A percentile compares a stretch with the other conserved stretches of the same genome.
phyloP scores from a whole-genome alignment of 2,113 vertebrate species.

The Clarias gariepinus region DNA sequence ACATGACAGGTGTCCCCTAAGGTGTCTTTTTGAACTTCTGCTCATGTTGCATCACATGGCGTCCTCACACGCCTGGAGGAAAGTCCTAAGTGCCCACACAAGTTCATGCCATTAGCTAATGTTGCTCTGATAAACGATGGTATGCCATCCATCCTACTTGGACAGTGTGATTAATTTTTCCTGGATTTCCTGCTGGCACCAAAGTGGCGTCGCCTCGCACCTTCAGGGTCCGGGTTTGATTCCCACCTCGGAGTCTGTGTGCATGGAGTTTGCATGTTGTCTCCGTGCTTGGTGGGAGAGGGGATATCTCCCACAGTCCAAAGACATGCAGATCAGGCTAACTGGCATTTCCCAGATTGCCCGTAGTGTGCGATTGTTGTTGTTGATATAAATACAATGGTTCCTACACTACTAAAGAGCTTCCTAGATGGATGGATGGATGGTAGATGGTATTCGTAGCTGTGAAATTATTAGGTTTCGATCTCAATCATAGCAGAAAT shows the following conservation, averaged over 20 bases:
- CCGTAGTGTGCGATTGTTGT: no score
- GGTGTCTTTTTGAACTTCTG: not conserved
- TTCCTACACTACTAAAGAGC: no score
- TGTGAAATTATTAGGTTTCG: not conserved
- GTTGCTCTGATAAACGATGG: not conserved
- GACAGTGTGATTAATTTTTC: not conserved
- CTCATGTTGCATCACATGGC: not conserved
- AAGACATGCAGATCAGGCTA: no score
- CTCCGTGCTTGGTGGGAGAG: no score
- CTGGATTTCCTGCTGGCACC: not conserved
- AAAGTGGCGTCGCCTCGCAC: not conserved
- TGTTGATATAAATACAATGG: no score
- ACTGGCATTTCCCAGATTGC: no score
- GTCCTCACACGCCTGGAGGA: not conserved
- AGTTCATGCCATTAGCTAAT: not conserved
- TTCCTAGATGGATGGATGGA: no score
- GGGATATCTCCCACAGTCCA: no score
- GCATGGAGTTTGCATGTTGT: no score
- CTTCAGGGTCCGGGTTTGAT: no score
- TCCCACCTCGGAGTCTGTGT: no score
- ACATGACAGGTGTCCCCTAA: not conserved
- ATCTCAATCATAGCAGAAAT: not conserved
- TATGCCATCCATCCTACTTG: not conserved
- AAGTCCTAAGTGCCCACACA: not conserved
- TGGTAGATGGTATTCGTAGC: no score